Evolutionary conservation across 2,888 invertebrate species (phyloP), one percentile per base, ranked within the genome.

Genomic region (Euplexia lucipara): DNA sequence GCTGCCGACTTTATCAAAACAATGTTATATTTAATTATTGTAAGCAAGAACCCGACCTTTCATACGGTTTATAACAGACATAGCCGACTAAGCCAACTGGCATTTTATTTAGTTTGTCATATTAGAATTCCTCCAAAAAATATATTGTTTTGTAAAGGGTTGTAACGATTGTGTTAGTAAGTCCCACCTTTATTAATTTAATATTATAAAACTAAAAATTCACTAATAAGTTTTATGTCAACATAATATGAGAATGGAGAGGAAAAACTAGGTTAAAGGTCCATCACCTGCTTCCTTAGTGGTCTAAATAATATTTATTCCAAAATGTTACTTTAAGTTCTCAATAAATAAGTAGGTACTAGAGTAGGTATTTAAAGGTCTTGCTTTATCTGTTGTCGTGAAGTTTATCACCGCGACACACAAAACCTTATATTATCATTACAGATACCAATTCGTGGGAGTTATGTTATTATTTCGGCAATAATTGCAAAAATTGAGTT

Each of bases 401-500:
- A 70, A 64, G 49, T 72, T 80, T 81, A 82, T 83, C 81, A 80
- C 66, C 68, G 54, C 73, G 64, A 70, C 78, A 81, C 74, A 79
- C 70, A 79, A 81, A 74, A 69, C 68, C 68, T 70, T 77, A 79
- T 73, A 56, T 65, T 72, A 75, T 84, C 83, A 82, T 54, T 68
- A 70, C 74, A 82, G 87, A 88, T 87, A 89, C 67, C 65, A 83
- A 79, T 85, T 84, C 88, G 92, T 92, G 91, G 92, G 89, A 90
- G 92, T 92, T 83, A 86, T 84, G 87, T 79, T 80, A 90, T 91
- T 91, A 94, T 94, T 95, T 95, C 95, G 95, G 95, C 95, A 95
- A 95, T 88, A 87, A 93, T 95, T 95, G 95, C 95, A 95, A 95
- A 95, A 95, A 95, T 92, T 92, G 86, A 93, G 90, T 91, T 93